phyloP scores from a whole-genome alignment of 2,888 invertebrate genomes.

The Orthosia incerta region DNA sequence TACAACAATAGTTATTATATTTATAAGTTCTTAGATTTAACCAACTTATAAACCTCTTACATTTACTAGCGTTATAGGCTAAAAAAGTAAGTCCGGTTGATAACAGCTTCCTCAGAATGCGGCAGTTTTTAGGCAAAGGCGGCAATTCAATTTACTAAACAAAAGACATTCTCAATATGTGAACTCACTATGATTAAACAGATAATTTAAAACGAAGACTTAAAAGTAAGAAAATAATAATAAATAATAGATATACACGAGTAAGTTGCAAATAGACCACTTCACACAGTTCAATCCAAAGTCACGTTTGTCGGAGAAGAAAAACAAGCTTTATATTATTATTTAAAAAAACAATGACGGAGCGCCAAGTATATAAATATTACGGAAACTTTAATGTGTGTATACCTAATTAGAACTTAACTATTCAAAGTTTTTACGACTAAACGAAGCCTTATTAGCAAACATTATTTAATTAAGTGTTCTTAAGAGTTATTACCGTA shows the following conservation, averaged over 20 bases:
- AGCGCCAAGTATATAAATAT: conserved; percentile 29
- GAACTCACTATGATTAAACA: conserved; percentile 1
- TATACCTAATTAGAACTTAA: conserved; percentile 58
- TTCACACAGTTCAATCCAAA: conserved; percentile 32
- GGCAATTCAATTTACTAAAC: conserved; percentile 34
- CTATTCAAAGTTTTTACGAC: conserved; percentile 59
- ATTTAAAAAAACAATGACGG: conserved; percentile 9
- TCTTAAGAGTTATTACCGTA: conserved; percentile 62
- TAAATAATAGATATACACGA: conserved; percentile 2
- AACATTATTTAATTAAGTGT: conserved; percentile 66
- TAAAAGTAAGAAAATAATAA: conserved; percentile 4
- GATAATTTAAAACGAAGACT: neutral
- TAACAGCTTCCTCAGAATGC: conserved; percentile 3
- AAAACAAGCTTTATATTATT: conserved; percentile 25
- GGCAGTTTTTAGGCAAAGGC: conserved; percentile 18
- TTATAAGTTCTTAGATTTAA: no score
- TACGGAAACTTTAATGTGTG: conserved; percentile 31
- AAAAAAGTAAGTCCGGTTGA: neutral
- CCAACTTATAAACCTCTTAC: neutral
- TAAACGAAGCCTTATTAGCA: conserved; percentile 64
- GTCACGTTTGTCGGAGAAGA: conserved; percentile 15
- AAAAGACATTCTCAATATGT: conserved; percentile 30
- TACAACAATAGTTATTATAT: no score
- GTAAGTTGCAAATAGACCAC: conserved; percentile 14
- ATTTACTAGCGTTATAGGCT: neutral